phyloP scores from a whole-genome alignment of 1,140 invertebrate species.

The Ganaspis sp. region DNA sequence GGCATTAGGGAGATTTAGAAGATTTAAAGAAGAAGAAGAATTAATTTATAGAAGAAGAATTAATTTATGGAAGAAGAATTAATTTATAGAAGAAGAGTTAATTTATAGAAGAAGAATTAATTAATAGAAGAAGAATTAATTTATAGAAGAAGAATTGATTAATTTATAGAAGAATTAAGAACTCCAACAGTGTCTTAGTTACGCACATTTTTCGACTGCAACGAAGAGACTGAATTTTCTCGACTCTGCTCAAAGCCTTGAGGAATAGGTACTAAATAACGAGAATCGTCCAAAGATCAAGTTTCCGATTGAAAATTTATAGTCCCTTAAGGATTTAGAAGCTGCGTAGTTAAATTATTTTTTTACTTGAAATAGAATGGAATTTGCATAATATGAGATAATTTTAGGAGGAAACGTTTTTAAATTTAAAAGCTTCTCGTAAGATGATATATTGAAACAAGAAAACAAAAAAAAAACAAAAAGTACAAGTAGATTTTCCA shows the following conservation, averaged over 20 bases:
- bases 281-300: constrained; percentile 15
- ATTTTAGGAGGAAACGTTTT: too few species aligned
- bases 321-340: not conserved
- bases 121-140: not conserved
- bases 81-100: not conserved
- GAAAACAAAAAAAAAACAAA: not conserved
- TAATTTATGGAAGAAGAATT: not conserved
- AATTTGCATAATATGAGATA: too few species aligned
- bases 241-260: constrained; percentile 15
- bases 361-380: too few species aligned
- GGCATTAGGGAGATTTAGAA: too few species aligned
- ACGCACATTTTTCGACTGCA: constrained; percentile 35
- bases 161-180: not conserved
- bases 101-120: not conserved
- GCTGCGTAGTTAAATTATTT: constrained; percentile 7
- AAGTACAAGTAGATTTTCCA: constrained; percentile 8
- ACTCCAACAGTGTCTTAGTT: constrained; percentile 5
- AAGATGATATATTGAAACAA: too few species aligned
- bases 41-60: not conserved
- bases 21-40: too few species aligned
- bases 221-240: constrained; percentile 49
- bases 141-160: not conserved
- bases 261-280: not conserved
- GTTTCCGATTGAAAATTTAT: not conserved
- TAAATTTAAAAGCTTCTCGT: too few species aligned